Percentiles rank a stretch among this genome's conserved stretches.
phyloP scores from a whole-genome alignment of 2,888 invertebrate genomes.

The Resseliella maxima region DNA sequence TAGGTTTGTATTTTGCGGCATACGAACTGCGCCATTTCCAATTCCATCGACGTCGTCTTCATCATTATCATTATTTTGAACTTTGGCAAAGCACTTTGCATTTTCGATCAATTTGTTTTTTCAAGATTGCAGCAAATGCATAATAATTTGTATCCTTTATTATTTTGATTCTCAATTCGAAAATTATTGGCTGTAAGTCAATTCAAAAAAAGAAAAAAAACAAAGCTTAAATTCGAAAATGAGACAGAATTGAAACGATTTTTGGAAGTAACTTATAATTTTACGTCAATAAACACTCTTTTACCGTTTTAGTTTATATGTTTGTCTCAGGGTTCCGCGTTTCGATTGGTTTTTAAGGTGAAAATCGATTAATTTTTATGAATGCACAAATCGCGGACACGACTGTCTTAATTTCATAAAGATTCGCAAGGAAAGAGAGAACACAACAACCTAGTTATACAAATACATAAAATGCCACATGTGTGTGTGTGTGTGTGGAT shows the following conservation, averaged over 20 bases:
- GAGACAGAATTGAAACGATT: conserved; percentile 20
- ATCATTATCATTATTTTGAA: not conserved
- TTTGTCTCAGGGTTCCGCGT: not conserved
- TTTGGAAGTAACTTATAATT: conserved; percentile 37
- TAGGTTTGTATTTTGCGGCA: conserved; percentile 21
- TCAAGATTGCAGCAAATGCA: conserved; percentile 42
- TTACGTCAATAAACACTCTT: conserved; percentile 47
- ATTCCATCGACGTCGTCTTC: not conserved
- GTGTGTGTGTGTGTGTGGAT: not conserved
- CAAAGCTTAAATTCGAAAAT: not conserved
- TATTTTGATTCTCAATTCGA: conserved; percentile 19
- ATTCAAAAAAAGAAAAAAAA: not conserved
- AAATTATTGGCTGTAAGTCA: not conserved
- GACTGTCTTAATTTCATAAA: not conserved
- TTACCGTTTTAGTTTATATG: not conserved
- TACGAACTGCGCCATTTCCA: not conserved
- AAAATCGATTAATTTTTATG: conserved; percentile 54
- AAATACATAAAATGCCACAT: not conserved
- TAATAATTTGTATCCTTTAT: conserved; percentile 41
- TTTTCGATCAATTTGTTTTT: conserved; percentile 18
- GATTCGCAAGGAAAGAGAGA: not conserved
- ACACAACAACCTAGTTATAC: not conserved
- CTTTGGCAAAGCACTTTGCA: not conserved
- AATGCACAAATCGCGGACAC: conserved; percentile 5
- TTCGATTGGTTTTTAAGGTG: not conserved